Conservation (phyloP, 2,888 invertebrate species). For the Nesidiocoris tenuis region DNA sequence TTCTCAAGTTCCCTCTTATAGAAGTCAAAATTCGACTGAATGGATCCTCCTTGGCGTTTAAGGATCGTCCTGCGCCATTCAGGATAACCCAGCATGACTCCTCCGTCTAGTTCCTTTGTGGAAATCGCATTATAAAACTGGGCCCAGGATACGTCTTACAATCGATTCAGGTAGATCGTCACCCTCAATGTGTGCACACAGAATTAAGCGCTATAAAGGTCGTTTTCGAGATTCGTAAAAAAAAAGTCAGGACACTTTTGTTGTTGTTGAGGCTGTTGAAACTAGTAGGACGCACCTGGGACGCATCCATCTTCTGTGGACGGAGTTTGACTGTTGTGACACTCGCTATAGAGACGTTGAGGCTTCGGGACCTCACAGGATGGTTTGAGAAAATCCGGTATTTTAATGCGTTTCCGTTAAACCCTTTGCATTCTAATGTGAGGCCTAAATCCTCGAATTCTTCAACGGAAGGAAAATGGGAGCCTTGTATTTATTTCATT, state of each 20-base stretch:
- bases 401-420: neutral
- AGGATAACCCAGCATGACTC: neutral
- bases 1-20: neutral
- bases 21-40: neutral
- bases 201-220: slow-evolving; percentile 29
- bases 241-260: neutral
- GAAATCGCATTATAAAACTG: neutral
- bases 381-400: neutral
- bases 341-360: neutral
- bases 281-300: neutral
- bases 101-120: neutral
- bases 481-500: too few species aligned
- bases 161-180: neutral
- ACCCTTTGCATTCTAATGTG: too few species aligned
- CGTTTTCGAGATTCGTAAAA: neutral
- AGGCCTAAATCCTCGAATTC: too few species aligned
- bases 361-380: neutral
- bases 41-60: neutral
- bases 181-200: slow-evolving; percentile 21
- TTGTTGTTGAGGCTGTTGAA: neutral
- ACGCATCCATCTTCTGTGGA: neutral
- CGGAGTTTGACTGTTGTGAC: neutral
- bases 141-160: neutral
- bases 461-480: too few species aligned
- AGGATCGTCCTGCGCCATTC: neutral